These are phyloP conservation scores for Latrodectus hesperus DNA, from an alignment of 2,888 invertebrate species.

Conservation along the genomic window DNA sequence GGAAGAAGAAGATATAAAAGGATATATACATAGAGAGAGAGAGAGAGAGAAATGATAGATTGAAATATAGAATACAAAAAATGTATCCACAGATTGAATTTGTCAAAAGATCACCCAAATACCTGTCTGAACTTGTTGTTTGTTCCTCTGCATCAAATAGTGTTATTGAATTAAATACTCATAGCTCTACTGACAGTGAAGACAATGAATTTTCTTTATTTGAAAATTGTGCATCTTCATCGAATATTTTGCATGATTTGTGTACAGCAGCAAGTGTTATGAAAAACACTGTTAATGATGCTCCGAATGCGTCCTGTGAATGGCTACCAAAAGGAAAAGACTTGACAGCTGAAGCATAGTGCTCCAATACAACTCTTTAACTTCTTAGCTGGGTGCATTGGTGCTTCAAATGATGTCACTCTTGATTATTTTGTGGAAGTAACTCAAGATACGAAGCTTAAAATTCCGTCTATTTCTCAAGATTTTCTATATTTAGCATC, in stretches of 20 bases:
- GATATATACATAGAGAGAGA: neutral
- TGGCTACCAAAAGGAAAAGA: neutral
- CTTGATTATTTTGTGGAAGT: too few relatives aligned
- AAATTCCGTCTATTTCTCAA: too few relatives aligned
- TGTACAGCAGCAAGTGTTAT: too few relatives aligned
- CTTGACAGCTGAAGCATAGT: neutral
- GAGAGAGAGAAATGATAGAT: neutral
- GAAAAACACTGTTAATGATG: neutral
- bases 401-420: neutral
- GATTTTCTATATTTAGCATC: too few relatives aligned
- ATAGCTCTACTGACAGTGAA: neutral
- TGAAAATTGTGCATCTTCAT: too few relatives aligned
- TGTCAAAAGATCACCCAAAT: neutral
- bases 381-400: neutral
- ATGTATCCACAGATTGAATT: neutral
- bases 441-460: too few relatives aligned
- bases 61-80: neutral
- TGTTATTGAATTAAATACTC: neutral
- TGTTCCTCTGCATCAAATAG: neutral
- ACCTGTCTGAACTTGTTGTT: slow-evolving; percentile 12
- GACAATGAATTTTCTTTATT: too few relatives aligned
- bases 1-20: neutral
- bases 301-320: neutral
- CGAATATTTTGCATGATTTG: too few relatives aligned
- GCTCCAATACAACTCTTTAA: neutral